phyloP scores from a whole-genome alignment of 2,113 vertebrate species.

The Hirundichthys speculiger region DNA sequence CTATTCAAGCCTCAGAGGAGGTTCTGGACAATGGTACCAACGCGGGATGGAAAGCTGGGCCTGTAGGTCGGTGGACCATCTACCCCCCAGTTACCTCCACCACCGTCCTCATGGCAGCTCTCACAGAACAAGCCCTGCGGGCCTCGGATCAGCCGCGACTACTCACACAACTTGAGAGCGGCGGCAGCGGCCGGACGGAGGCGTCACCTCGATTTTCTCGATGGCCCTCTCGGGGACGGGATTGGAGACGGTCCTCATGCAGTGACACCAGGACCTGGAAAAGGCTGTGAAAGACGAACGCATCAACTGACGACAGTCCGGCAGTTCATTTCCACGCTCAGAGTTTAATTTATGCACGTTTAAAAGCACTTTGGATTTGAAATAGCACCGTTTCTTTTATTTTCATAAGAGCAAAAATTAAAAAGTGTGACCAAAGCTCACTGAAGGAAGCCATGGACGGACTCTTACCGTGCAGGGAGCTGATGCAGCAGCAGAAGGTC shows the following conservation, averaged over 20 bases:
- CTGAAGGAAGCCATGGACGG: too few species aligned
- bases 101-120: not conserved
- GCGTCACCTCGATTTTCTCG: conserved; percentile 15
- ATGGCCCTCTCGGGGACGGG: fast-evolving
- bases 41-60: too few species aligned
- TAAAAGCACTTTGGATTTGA: too few species aligned
- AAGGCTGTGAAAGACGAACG: conserved; percentile 8
- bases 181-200: conserved; percentile 42
- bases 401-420: not conserved
- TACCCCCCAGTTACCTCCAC: too few species aligned
- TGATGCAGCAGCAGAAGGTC: conserved; percentile 42
- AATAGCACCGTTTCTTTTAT: not conserved
- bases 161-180: conserved; percentile 42
- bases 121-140: not conserved
- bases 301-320: too few species aligned
- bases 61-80: too few species aligned
- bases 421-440: too few species aligned
- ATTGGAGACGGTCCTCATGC: fast-evolving
- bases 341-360: too few species aligned
- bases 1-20: too few species aligned
- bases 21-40: too few species aligned
- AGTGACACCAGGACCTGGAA: not conserved
- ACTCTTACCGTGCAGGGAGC: conserved; percentile 22
- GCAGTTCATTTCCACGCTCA: too few species aligned
- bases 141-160: not conserved